Evolutionary conservation across 2,888 invertebrate genomes (phyloP), one percentile per base, ranked within the genome.

Genomic region (Tipula lateralis): DNA sequence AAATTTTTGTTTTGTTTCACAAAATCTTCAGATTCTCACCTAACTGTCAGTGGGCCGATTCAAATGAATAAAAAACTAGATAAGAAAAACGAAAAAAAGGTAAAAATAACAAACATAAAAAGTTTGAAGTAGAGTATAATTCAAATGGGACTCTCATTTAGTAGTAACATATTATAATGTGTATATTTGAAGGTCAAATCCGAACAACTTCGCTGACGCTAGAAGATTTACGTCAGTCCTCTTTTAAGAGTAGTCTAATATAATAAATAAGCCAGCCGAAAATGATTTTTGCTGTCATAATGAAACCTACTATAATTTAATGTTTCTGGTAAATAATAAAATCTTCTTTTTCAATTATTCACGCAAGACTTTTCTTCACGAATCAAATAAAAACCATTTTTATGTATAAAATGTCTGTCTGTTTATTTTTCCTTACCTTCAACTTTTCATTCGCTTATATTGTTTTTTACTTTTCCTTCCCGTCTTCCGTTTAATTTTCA

Each of bases 371-470:
- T 83, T 83, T 83, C 83, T 83, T 83, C 83, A 83, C 83, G 83
- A 83, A 83, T 83, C 83, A 83, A 83, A 83, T 83, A 83, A 83
- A 66, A 83, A 83, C 83, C 83, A 83, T 83, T 83, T 83, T 83
- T 83, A 16, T 83, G 83, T 32, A 34, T 30, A 82, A 82, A 82
- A 82, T 83, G 83, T 83, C 34, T 83, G 83, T 83, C 34, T 83
- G 83, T 83, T 34, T 83, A 24, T 83, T 83, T 83, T 83, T 83
- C 24, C 34, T 83, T 83, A 82, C 82, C 82, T 82, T 82, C 82
- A 30, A 82, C 82, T 32, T 82, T 82, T 82, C 29, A 82, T 82
- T 82, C 66, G 66, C 12, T 66, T 66, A 66, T 66, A 66, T 66
- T 66, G 66, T 66, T 66, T 66, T 82, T 82, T 82, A n/a, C 13